phyloP scores from a whole-genome alignment of 2,797 vertebrate genomes.

The Sebastes minor region DNA sequence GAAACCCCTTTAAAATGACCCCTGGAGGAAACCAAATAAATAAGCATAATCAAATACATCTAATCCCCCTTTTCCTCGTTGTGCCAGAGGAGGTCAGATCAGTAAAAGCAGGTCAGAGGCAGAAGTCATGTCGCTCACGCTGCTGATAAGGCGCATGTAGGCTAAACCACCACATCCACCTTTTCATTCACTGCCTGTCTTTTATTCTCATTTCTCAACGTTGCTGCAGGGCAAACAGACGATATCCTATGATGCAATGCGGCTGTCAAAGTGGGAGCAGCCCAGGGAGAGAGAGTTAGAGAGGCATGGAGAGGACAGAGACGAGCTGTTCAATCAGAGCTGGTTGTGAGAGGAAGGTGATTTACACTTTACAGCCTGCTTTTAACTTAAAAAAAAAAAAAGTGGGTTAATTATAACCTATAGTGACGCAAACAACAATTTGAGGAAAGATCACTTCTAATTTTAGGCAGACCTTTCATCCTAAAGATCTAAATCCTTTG shows the following conservation, averaged over 20 bases:
- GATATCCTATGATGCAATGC: conserved; percentile 46
- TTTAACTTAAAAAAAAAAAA: conserved; percentile 18
- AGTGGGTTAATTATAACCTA: conserved; percentile 46
- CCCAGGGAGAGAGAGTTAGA: not conserved
- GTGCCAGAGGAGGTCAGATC: not conserved
- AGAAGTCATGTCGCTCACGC: not conserved
- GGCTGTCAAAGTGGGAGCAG: conserved; percentile 27
- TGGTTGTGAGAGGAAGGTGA: conserved; percentile 9
- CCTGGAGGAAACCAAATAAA: not conserved
- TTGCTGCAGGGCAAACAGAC: conserved; percentile 31
- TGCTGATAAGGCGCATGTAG: conserved; percentile 26
- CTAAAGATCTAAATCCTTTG: not conserved
- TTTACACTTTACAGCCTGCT: conserved; percentile 33
- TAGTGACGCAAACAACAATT: conserved; percentile 39
- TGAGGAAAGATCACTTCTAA: conserved; percentile 27
- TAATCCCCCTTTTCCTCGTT: not conserved
- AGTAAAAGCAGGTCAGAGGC: no score
- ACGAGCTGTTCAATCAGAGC: not conserved
- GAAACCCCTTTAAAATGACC: not conserved
- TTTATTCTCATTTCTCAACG: conserved; percentile 4
- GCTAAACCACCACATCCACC: not conserved
- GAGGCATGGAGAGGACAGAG: not conserved
- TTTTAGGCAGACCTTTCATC: conserved; percentile 21
- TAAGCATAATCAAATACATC: not conserved
- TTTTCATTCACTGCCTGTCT: not conserved